These are phyloP conservation scores for Sussaba pulchella DNA, from an alignment of 2,888 invertebrate genomes.

Conservation along the genomic window DNA sequence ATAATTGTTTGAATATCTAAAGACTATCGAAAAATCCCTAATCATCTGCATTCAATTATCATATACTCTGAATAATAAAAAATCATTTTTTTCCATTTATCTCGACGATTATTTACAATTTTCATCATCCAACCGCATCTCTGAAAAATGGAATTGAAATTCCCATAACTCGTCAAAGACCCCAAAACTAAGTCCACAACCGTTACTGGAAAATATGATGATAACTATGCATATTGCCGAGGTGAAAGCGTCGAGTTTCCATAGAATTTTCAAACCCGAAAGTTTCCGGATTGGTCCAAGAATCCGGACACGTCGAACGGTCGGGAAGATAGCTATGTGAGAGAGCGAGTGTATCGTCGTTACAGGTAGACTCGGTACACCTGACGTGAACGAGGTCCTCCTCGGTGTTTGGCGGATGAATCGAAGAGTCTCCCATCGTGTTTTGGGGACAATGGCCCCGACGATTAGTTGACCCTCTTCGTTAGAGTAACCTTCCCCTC, in stretches of 20 bases:
- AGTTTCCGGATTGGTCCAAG: conserved; percentile 28
- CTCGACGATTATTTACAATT: too few relatives aligned
- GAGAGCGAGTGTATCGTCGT: not conserved
- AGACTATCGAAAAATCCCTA: too few relatives aligned
- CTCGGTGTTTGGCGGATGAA: conserved; percentile 33
- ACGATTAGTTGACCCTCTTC: conserved; percentile 76
- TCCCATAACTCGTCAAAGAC: conserved; percentile 8
- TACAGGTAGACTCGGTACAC: conserved; percentile 15
- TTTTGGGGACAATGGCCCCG: conserved; percentile 74
- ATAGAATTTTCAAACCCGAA: conserved; percentile 39
- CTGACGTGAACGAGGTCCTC: conserved; percentile 6
- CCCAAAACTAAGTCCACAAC: not conserved
- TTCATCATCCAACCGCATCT: not conserved
- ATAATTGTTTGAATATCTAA: too few relatives aligned
- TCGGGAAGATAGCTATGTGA: not conserved
- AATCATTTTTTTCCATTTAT: too few relatives aligned
- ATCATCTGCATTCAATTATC: too few relatives aligned
- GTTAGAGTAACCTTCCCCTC: conserved; percentile 48
- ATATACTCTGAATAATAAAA: too few relatives aligned
- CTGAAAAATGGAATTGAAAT: not conserved
- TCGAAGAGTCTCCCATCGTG: conserved; percentile 11
- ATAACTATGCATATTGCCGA: not conserved
- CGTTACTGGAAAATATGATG: not conserved
- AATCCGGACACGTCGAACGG: conserved; percentile 34
- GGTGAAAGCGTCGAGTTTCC: conserved; percentile 40